Conservation (phyloP, 2,113 vertebrate genomes). For the Eubucco bourcierii region DNA sequence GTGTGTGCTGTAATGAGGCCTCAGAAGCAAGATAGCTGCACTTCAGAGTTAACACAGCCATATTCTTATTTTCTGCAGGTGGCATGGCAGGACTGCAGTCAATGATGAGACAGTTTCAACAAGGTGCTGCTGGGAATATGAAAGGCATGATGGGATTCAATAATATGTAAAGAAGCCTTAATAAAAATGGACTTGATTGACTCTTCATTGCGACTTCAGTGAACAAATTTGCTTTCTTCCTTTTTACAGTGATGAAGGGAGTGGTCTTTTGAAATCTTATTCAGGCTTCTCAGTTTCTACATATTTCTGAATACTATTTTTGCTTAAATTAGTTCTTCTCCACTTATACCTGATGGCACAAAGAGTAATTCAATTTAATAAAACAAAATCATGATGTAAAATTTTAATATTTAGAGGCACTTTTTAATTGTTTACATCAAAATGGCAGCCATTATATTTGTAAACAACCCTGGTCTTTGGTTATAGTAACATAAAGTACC, state of each 20-base stretch:
- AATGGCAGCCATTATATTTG: conserved; percentile 78
- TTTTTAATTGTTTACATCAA: conserved; percentile 78
- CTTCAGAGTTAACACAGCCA: neutral
- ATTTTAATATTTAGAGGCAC: conserved; percentile 78
- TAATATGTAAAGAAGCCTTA: conserved; percentile 93
- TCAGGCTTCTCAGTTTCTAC: conserved; percentile 63
- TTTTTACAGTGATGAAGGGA: conserved; percentile 61
- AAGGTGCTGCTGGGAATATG: conserved; percentile 98
- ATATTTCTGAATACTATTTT: conserved; percentile 76
- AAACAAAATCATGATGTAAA: conserved; percentile 76
- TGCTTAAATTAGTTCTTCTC: conserved; percentile 71
- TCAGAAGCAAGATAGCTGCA: neutral
- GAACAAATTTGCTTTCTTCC: conserved; percentile 69
- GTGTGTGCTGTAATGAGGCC: neutral
- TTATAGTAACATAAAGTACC: conserved; percentile 76
- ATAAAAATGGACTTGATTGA: conserved; percentile 73
- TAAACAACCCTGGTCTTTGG: conserved; percentile 74
- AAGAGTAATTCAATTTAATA: conserved; percentile 69
- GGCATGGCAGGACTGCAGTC: conserved; percentile 98
- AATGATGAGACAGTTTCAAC: conserved; percentile 99
- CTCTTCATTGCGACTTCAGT: conserved; percentile 69
- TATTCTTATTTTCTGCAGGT: conserved; percentile 74
- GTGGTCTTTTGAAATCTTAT: conserved; percentile 55
- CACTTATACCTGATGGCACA: conserved; percentile 67
- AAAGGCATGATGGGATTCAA: conserved; percentile 99